Evolutionary conservation across 2,888 invertebrate genomes (phyloP), one percentile per base, ranked within the genome.

Genomic region (Patella caerulea): DNA sequence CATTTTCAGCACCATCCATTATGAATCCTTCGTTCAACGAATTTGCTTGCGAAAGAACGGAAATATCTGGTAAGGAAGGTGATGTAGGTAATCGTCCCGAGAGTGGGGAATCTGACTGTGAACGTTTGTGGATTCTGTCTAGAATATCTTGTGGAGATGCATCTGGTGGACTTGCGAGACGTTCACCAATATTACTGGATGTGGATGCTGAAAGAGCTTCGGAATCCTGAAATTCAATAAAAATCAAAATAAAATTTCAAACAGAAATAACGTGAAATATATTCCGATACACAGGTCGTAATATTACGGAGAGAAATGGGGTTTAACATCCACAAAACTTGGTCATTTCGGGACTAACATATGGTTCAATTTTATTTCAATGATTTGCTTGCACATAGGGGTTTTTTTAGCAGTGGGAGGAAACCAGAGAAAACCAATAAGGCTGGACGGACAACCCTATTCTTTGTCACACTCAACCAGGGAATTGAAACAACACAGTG

Each of bases 21-120:
- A 87, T 87, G 81, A 87, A 88, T 3, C 86, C 87, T 73, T 86
- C 85, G 69, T 87, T 87, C 4, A 86, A 77, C 0, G 86, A 86
- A 24, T 81, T 77, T 5, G 73, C 29, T n/a, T 56, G 74, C 14
- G 80, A 72, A 14, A 79, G 29, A n/a, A 70, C n/a, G 1, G 81
- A 77, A 5, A 72, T 11, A 29, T 77, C 78, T n/a, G 76, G 76
- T 5, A 77, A 55, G 3, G 75, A 34, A 12, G 77, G 76, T 15
- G 80, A 78, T 72, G 80, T 74, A 19, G 56, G 24, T 3, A 71
- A 78, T 34, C 70, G 73, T 1, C 55, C 56, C 2, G 74, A 45
- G 5, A 75, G 55, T n/a, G 79, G 73, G 14, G 78, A 77, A 17
- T 73, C 71, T 15, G 65, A 56, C 12, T 75, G 70, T 14, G 71